Base-by-base conservation (phyloP, 2,888 invertebrate genomes). In the Papilio elwesi region DNA sequence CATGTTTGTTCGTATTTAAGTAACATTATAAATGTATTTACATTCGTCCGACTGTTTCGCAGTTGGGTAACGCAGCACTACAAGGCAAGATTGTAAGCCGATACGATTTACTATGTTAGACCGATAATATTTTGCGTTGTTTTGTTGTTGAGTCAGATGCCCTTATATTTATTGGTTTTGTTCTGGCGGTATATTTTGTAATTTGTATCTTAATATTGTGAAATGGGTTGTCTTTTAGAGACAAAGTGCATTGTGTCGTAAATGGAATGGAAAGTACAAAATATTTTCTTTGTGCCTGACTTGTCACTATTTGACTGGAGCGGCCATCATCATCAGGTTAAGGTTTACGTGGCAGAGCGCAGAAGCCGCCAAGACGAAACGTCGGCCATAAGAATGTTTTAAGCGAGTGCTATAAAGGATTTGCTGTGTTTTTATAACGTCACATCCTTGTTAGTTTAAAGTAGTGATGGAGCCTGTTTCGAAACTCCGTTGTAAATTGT, bases 51-150 rank as follows among this genome's bases (percentile, higher is more conserved):
- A 63, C 16, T 63, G 15, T n/a, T 63, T 66, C n/a, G 38, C 52
- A 52, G 65, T 65, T 49, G 65, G 43, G 65, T 65, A 65, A 65
- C 26, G 48, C 4, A 10, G 43, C 43, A 0, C 43, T 43, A 6
- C 65, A 65, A 65, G 49, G 65, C 36, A 48, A 63, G 65, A 65
- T 51, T 65, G 65, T 65, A 51, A 65, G 36, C 51, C 26, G 65
- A 65, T 65, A 65, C 49, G 49, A 49, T 47, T 63, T 38, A 64
- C n/a, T 64, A 55, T 55, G 26, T 55, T 43, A 9, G 47, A 47
- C 38, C 15, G 43, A 63, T 63, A 63, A 48, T 63, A 48, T 48
- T 63, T 48, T 48, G 47, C 49, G 16, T 65, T 65, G 15, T 65
- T 65, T 12, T 64, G 12, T 12, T n/a, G 10, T 16, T 43, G 10